Base-by-base conservation (phyloP, 2,797 vertebrate species). In the Hippocampus kuda region DNA sequence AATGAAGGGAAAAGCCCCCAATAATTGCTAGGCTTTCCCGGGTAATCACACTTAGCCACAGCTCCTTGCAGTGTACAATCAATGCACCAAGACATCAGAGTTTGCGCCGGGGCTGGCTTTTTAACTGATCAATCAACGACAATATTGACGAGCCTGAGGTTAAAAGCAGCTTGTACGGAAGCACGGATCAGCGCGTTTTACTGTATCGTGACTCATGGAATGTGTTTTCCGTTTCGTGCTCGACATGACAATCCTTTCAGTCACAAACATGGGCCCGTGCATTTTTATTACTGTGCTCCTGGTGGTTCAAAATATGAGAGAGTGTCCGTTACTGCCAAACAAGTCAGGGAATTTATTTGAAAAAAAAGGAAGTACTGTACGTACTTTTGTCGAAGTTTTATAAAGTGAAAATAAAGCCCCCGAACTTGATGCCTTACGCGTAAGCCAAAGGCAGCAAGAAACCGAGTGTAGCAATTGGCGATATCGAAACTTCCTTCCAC, bases 41-140 rank as follows among this genome's bases (percentile, higher is more conserved):
- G 24, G n/a, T 24, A 51, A 6, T 62, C 26, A 1, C 56, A n/a
- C 15, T 24, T 54, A 34, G 18, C 57, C 26, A 30, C 27, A 34
- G 12, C 16, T 59, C 34, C 30, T 22, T 4, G 6, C 16, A 38
- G 18, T 62, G 8, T n/a, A 22, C 34, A 38, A 62, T 62, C 60
- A 22, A 62, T 62, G 16, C 60, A 41, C 22, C 18, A 34, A 18
- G 26, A 42, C 38, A 63, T 13, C 24, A 22, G 41, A 63, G 42
- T 63, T 63, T n/a, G 38, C 38, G 7, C 38, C 34, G 11, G 34
- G 5, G 38, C 34, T 46, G 44, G 63, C 63, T 57, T 76, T 65
- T 66, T 57, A 77, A 73, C 46, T 60, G 62, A 79, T 79, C 80
- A 59, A 77, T 78, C 67, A 69, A 61, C 15, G 67, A 9, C 6